Evolutionary conservation across 2,113 vertebrate genomes (phyloP).

Genomic region (Rhinoptilus africanus): DNA sequence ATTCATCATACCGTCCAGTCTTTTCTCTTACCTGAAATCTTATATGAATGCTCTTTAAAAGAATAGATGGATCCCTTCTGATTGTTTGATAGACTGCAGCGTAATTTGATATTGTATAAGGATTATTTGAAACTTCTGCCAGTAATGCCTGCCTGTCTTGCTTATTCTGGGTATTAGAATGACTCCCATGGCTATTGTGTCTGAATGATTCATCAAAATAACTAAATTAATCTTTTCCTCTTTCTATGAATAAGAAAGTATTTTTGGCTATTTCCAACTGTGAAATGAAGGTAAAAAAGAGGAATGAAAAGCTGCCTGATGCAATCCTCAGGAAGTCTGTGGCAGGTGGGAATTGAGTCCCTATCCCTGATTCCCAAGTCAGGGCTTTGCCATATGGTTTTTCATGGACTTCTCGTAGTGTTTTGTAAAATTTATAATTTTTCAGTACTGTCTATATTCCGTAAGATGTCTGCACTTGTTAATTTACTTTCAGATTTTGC

Average conservation of each 20-base stretch:
- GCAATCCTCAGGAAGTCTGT: not conserved
- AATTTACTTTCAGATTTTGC: not conserved
- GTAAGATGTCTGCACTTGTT: not conserved
- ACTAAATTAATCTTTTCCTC: not conserved
- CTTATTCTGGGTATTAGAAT: not conserved
- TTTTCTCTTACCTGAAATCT: not conserved
- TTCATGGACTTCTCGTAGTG: not conserved
- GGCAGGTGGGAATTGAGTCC: not conserved
- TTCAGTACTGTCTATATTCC: not conserved
- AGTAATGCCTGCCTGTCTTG: not conserved
- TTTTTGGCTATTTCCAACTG: conserved; percentile 3
- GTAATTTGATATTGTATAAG: not conserved
- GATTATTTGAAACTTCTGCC: not conserved
- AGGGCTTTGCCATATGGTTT: not conserved
- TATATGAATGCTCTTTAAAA: not conserved
- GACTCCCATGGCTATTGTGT: not conserved
- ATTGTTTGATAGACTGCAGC: not conserved
- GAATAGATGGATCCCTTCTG: not conserved
- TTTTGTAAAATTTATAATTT: not conserved
- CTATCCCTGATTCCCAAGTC: not conserved
- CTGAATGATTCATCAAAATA: conserved; percentile 20
- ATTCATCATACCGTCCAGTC: not conserved
- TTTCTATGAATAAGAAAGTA: not conserved
- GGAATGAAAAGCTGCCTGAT: not conserved
- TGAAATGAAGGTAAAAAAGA: not conserved